A percentile compares a stretch with the other conserved stretches of the same genome.
phyloP scores from a whole-genome alignment of 2,888 invertebrate species.

The Drosophila cognata region DNA sequence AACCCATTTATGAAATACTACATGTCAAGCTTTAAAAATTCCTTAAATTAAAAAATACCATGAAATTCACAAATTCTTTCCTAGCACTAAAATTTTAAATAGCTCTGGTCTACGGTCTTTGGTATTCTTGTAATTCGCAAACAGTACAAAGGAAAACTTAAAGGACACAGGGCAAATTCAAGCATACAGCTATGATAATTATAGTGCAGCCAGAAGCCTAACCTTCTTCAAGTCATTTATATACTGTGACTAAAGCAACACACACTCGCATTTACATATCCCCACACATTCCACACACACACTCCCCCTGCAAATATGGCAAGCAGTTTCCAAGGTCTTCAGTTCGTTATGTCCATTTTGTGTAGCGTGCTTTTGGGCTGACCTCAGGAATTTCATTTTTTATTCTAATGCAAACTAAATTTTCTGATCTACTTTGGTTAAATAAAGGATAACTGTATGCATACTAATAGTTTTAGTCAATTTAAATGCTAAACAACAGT shows the following conservation, averaged over 20 bases:
- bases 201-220: not conserved
- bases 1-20: not conserved
- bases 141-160: not conserved
- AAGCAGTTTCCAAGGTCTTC: slow-evolving; percentile 14
- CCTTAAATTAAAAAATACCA: not conserved
- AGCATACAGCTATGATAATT: not conserved
- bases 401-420: slow-evolving; percentile 22
- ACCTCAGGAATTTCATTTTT: slow-evolving; percentile 24
- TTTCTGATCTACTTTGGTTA: not conserved
- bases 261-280: not conserved
- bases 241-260: not conserved
- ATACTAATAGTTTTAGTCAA: slow-evolving; percentile 31
- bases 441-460: slow-evolving; percentile 2
- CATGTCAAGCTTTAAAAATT: not conserved
- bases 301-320: not conserved
- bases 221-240: not conserved
- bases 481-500: slow-evolving; percentile 63
- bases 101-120: not conserved
- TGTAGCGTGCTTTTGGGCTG: slow-evolving; percentile 23
- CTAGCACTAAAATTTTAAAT: not conserved
- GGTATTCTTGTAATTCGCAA: not conserved
- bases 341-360: slow-evolving; percentile 21
- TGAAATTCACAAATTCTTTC: not conserved
- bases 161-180: not conserved
- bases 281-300: not conserved